Conservation (phyloP, 2,888 invertebrate genomes). For the Oligia latruncula region DNA sequence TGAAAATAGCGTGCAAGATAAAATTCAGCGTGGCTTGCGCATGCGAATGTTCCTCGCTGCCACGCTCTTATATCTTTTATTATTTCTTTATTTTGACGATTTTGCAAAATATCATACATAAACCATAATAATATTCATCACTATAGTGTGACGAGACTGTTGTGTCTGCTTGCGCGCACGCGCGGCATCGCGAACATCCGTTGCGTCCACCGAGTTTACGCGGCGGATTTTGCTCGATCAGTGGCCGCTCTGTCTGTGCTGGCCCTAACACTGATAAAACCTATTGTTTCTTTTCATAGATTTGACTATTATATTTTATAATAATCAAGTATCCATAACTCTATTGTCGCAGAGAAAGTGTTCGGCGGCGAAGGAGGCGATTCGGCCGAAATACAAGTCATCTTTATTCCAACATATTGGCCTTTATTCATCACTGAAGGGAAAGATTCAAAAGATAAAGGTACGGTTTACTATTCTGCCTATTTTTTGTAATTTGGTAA, state of each 20-base stretch:
- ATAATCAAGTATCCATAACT: not conserved
- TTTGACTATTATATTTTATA: not conserved
- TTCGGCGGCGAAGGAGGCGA: constrained; percentile 92
- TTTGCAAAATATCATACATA: not conserved
- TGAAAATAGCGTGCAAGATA: not conserved
- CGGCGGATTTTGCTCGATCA: not conserved
- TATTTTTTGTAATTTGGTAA: not conserved
- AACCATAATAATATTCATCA: not conserved
- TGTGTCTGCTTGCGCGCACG: not conserved
- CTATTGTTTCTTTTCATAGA: not conserved
- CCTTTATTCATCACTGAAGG: constrained; percentile 97
- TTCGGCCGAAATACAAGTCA: constrained; percentile 96
- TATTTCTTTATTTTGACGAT: not conserved
- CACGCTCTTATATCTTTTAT: not conserved
- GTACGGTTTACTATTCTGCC: constrained; percentile 78
- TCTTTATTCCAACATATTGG: constrained; percentile 99
- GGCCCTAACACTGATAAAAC: not conserved
- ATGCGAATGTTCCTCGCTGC: not conserved
- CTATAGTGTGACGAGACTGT: not conserved
- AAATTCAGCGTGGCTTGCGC: not conserved
- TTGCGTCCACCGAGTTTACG: not conserved
- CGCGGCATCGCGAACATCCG: not conserved
- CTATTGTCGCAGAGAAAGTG: constrained; percentile 93
- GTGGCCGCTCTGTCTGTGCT: not conserved
- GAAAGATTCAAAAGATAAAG: constrained; percentile 98